Percentiles rank a stretch among this genome's conserved stretches.
Conservation (phyloP, 2,888 invertebrate genomes). For the Apoda limacodes region DNA sequence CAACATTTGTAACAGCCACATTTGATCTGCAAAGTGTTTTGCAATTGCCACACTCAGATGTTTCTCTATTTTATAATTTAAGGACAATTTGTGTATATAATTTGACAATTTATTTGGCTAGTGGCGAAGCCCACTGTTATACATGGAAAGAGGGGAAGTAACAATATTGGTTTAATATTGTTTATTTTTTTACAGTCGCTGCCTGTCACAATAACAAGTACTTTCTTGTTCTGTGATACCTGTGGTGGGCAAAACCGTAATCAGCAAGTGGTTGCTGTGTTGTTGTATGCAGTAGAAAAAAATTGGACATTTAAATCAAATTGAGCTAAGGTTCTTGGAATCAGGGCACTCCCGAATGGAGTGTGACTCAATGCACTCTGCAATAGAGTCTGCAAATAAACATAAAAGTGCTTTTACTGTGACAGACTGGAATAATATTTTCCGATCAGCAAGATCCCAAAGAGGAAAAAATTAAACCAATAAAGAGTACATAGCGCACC, state of each 20-base stretch:
- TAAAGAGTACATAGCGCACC: no score
- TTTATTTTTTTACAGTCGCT: constrained; percentile 2
- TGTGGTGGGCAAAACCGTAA: constrained; percentile 9
- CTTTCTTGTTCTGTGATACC: constrained; percentile 11
- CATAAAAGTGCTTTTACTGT: constrained; percentile 9
- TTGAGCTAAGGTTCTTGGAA: constrained; percentile 8
- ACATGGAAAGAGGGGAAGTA: constrained; percentile 15
- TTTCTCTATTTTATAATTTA: constrained; percentile 12
- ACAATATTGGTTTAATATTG: no score
- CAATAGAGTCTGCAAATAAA: constrained; percentile 10
- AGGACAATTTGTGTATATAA: constrained; percentile 14
- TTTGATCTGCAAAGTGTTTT: constrained; percentile 8
- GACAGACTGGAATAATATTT: no score
- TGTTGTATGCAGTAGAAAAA: constrained; percentile 9
- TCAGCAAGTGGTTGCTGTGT: constrained; percentile 11
- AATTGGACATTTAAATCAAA: constrained; percentile 7
- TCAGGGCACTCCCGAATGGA: constrained; percentile 3
- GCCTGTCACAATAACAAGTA: constrained; percentile 8
- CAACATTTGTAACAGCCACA: constrained; percentile 4
- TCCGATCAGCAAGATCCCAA: no score
- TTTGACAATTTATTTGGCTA: constrained; percentile 13
- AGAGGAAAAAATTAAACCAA: no score
- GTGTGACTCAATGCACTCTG: no score
- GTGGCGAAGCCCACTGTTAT: constrained; percentile 10
- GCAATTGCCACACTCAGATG: constrained; percentile 7